A percentile compares a stretch with the other conserved stretches of the same genome.
Evolutionary conservation across 2,797 vertebrate species (phyloP).

Genomic region (Artibeus jamaicensis): DNA sequence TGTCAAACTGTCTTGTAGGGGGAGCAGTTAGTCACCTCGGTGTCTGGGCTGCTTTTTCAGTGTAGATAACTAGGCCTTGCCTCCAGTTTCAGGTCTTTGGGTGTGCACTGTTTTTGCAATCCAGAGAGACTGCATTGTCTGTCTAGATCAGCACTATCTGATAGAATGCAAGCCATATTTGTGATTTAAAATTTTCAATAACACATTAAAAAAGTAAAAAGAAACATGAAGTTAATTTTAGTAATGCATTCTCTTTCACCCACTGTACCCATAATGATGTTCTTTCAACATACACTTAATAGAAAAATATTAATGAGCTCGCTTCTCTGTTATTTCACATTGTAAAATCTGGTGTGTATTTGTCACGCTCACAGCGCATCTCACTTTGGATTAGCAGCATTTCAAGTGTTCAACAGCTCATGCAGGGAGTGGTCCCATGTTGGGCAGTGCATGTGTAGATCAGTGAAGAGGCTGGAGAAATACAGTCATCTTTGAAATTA

Average conservation of each 20-base stretch:
- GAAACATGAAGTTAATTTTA: background rate
- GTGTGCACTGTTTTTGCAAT: background rate
- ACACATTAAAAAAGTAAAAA: background rate
- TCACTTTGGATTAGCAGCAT: background rate
- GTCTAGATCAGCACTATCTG: background rate
- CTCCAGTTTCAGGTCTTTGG: background rate
- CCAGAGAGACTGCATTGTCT: background rate
- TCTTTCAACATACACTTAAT: background rate
- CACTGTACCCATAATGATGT: background rate
- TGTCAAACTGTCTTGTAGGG: background rate
- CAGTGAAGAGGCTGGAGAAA: background rate
- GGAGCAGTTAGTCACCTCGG: background rate
- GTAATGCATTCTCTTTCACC: background rate
- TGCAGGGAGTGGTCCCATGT: accelerated
- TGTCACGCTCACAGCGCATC: background rate
- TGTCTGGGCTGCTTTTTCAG: background rate
- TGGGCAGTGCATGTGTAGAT: too few relatives aligned
- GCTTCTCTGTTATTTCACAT: background rate
- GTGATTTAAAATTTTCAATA: background rate
- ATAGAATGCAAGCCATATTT: background rate
- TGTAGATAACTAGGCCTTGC: background rate
- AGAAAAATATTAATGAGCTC: too few relatives aligned
- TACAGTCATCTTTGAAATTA: background rate
- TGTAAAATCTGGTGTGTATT: background rate
- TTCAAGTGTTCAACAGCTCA: background rate